phyloP scores from a whole-genome alignment of 2,888 invertebrate genomes.

The Hypena proboscidalis region DNA sequence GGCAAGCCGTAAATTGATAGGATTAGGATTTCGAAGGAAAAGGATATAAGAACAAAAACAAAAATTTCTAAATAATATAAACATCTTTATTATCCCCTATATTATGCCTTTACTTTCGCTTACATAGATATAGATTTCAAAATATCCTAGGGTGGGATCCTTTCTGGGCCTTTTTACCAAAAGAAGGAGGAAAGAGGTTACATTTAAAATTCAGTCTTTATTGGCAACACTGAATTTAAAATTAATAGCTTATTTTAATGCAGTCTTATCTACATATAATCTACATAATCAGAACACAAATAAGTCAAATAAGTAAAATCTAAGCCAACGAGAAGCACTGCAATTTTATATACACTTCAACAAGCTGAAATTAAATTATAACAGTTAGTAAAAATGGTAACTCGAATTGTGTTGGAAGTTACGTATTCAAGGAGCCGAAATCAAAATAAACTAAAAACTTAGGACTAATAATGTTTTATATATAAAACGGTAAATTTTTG shows the following conservation, averaged over 20 bases:
- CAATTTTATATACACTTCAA: conserved; percentile 70
- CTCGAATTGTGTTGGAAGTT: conserved; percentile 75
- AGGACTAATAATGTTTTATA: conserved; percentile 55
- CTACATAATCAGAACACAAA: conserved; percentile 40
- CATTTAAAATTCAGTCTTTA: conserved; percentile 45
- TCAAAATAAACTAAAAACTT: conserved; percentile 46
- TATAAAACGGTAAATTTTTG: conserved; percentile 65
- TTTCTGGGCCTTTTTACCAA: conserved; percentile 60
- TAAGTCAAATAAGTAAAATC: conserved; percentile 26
- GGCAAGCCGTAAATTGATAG: no score
- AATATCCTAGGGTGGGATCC: conserved; percentile 74
- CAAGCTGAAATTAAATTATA: conserved; percentile 66
- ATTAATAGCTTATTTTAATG: conserved; percentile 40
- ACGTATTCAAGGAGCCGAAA: conserved; percentile 61
- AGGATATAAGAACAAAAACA: neutral
- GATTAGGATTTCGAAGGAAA: neutral
- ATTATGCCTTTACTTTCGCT: conserved; percentile 54
- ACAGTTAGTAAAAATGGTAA: conserved; percentile 80
- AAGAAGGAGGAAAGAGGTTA: conserved; percentile 37
- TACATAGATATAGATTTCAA: conserved; percentile 55
- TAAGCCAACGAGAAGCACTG: conserved; percentile 43
- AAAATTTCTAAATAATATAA: conserved; percentile 48
- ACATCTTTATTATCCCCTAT: conserved; percentile 73
- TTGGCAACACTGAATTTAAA: conserved; percentile 68
- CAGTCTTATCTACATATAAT: conserved; percentile 57